Conservation (phyloP, 2,113 vertebrate species). For the Cyrtonyx montezumae region DNA sequence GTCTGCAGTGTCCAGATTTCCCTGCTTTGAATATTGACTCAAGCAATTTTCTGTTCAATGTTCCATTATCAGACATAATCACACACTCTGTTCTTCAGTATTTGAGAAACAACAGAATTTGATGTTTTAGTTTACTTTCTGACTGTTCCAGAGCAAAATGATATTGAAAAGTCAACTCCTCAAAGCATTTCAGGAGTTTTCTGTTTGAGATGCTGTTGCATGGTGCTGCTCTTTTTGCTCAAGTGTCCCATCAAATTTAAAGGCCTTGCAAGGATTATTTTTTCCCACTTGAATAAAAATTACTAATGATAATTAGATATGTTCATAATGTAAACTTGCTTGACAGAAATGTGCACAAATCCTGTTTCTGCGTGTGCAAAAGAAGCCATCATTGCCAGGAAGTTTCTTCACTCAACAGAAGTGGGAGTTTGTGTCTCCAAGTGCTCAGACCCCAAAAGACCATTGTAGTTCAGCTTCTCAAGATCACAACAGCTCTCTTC, state of each 20-base stretch:
- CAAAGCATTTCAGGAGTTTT: not conserved
- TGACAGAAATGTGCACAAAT: not conserved
- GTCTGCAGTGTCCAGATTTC: not conserved
- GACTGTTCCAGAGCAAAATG: not conserved
- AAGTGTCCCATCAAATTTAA: not conserved
- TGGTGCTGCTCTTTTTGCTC: not conserved
- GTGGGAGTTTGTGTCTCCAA: not conserved
- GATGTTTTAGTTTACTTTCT: not conserved
- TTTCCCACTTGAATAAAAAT: not conserved
- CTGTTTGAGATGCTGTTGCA: not conserved
- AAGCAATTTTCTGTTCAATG: not conserved
- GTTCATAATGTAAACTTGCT: not conserved
- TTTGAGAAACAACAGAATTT: not conserved
- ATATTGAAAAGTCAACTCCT: not conserved
- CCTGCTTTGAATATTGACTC: not conserved
- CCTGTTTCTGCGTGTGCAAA: not conserved
- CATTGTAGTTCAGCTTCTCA: not conserved
- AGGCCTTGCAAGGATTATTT: not conserved
- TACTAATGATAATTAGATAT: not conserved
- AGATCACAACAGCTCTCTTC: not conserved
- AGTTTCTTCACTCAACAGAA: not conserved
- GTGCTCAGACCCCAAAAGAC: not conserved
- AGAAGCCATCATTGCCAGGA: not conserved
- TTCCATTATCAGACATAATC: not conserved
- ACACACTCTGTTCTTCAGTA: not conserved